Conservation (phyloP, 2,888 invertebrate genomes). For the Dinocampus coccinellae region DNA sequence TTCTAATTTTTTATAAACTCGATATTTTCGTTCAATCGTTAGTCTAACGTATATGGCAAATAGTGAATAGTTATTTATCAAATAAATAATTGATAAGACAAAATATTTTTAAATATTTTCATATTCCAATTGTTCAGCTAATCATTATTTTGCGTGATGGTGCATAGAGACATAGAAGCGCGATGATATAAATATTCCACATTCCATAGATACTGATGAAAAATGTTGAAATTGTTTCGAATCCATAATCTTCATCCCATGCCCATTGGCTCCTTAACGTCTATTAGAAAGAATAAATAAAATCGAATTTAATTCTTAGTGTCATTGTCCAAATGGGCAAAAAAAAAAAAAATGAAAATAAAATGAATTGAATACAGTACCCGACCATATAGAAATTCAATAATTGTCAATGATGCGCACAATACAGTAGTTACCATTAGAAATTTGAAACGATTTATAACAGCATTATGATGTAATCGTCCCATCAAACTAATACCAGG, state of each 20-base stretch:
- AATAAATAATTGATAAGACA: no score
- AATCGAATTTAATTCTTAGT: neutral
- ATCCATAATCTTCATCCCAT: slow-evolving; percentile 88
- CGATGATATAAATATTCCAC: slow-evolving; percentile 99
- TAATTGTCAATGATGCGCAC: slow-evolving; percentile 94
- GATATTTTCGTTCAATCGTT: neutral
- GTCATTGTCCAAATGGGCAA: no score
- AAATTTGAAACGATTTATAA: slow-evolving; percentile 98
- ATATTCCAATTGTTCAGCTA: slow-evolving; percentile 72
- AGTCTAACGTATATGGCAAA: neutral
- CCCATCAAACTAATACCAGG: slow-evolving; percentile 93
- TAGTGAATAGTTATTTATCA: neutral
- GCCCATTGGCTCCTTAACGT: slow-evolving; percentile 95
- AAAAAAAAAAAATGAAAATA: neutral
- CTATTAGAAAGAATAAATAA: slow-evolving; percentile 53
- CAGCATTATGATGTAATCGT: slow-evolving; percentile 93
- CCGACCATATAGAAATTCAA: slow-evolving; percentile 95
- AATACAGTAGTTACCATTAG: slow-evolving; percentile 94
- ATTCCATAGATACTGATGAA: slow-evolving; percentile 98
- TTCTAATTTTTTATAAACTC: no score
- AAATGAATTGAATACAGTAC: slow-evolving; percentile 59
- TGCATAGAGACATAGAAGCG: slow-evolving; percentile 94
- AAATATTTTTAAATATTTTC: no score
- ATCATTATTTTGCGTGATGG: slow-evolving; percentile 95
- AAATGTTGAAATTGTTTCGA: slow-evolving; percentile 95